Evolutionary conservation across 2,113 vertebrate genomes (phyloP), one percentile per base, ranked within the genome.

Genomic region (Nycticryphes semicollaris): DNA sequence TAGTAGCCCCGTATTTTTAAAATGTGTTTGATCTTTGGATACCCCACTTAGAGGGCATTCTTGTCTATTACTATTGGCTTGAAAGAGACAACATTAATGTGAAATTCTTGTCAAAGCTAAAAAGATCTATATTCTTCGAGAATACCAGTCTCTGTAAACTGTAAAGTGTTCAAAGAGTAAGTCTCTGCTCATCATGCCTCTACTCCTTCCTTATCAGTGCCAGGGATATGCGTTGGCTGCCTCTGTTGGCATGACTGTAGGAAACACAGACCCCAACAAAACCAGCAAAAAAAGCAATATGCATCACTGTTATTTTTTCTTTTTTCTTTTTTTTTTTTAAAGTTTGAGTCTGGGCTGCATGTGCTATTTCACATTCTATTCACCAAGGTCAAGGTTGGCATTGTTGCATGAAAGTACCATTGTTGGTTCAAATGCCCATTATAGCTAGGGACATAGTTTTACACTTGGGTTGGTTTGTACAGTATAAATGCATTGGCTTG

Each of bases 371-470:
- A 75, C 1, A 3, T 37, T 14, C 12, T 73, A 8, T 39, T 88
- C 45, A 73, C 45, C 39, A 82, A 68, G 20, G 35, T 72, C 33
- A 50, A 56, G 18, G 12, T 69, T 85, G 76, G 28, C 35, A 5
- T 28, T 53, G 13, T 11, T 74, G 45, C 1, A 0, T 79, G 22
- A 45, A 41, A 0, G 1, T 56, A 45, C 16, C 6, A 22, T 37
- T 33, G 31, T 45, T 89, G 13, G 39, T 73, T 68, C 23, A 88
- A 93, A 68, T 56, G 25, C 7, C 30, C 8, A 1, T 73, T 48
- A 8, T 9, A 59, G 45, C 7, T 37, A 23, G 22, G 39, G 35
- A 62, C 0, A 2, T 19, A 35, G 7, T 41, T 88, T 70, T 47
- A 43, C 9, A 19, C 12, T 72, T 92, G 35, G 30, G 4, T 37